Conservation (phyloP, 1,140 invertebrate genomes). For the Drosophila fuyamai region DNA sequence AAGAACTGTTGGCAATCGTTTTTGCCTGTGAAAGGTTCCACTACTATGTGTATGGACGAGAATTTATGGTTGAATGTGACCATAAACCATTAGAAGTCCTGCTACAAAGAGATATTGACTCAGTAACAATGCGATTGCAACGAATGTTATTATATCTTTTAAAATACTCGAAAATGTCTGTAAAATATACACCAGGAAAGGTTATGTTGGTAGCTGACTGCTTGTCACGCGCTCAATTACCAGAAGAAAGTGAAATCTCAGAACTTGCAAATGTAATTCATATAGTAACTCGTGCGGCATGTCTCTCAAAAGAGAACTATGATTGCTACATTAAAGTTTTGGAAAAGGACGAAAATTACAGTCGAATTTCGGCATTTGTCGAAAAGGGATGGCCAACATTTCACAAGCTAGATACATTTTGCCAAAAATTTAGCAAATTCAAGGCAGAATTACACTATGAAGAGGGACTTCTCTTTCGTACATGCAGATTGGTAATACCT, state of each 20-base stretch:
- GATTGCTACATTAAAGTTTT: background rate
- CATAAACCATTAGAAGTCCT: conserved; percentile 85
- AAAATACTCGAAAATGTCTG: conserved; percentile 57
- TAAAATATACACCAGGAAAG: conserved; percentile 65
- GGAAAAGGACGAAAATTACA: background rate
- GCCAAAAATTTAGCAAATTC: background rate
- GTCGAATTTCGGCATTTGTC: background rate
- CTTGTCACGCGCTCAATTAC: conserved; percentile 9
- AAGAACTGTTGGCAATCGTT: conserved; percentile 60
- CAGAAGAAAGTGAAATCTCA: background rate
- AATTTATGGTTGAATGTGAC: conserved; percentile 80
- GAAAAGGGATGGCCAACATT: background rate
- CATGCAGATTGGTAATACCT: background rate
- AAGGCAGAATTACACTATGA: background rate
- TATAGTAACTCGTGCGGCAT: conserved; percentile 2
- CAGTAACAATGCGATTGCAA: conserved; percentile 75
- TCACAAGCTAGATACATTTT: background rate
- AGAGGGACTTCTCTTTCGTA: background rate
- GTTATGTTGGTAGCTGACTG: conserved; percentile 5
- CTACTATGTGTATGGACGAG: conserved; percentile 54
- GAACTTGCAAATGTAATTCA: background rate
- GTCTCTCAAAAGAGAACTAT: conserved; percentile 1
- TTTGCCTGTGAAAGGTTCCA: conserved; percentile 58
- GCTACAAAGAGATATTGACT: conserved; percentile 71
- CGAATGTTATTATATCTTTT: conserved; percentile 53